A percentile compares a stretch with the other conserved stretches of the same genome.
Conservation (phyloP, 1,140 invertebrate species). For the Pseudoatta argentina region DNA sequence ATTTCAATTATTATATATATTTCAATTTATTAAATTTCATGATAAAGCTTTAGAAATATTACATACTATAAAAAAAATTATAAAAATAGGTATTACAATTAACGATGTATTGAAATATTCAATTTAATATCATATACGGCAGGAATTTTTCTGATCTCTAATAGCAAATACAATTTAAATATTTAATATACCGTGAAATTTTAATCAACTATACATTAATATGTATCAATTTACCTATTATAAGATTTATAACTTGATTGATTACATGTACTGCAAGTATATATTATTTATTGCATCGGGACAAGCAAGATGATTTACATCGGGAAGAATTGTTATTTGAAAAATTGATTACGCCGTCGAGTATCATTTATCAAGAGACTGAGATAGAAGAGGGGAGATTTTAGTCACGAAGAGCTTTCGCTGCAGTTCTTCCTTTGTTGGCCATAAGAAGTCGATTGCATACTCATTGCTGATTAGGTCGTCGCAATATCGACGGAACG, state of each 20-base stretch:
- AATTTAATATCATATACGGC: neutral
- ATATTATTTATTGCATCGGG: slow-evolving; percentile 31
- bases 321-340: slow-evolving; percentile 19
- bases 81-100: neutral
- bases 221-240: neutral
- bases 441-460: slow-evolving; percentile 23
- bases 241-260: neutral
- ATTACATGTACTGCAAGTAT: neutral
- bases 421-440: neutral
- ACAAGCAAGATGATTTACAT: neutral
- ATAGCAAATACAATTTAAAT: neutral
- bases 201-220: neutral
- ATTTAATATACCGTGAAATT: neutral
- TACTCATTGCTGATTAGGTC: slow-evolving; percentile 40
- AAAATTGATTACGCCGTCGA: slow-evolving; percentile 23
- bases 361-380: neutral
- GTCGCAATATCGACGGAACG: slow-evolving; percentile 35
- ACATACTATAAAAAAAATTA: neutral
- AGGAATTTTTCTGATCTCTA: neutral
- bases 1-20: slow-evolving; percentile 12
- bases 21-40: slow-evolving; percentile 9
- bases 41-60: neutral
- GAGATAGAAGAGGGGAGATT: slow-evolving; percentile 9
- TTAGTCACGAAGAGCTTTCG: slow-evolving; percentile 18
- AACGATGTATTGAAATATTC: neutral